These are phyloP conservation scores for Candoia aspera DNA, from an alignment of 2,113 vertebrate genomes.

Conservation along the genomic window DNA sequence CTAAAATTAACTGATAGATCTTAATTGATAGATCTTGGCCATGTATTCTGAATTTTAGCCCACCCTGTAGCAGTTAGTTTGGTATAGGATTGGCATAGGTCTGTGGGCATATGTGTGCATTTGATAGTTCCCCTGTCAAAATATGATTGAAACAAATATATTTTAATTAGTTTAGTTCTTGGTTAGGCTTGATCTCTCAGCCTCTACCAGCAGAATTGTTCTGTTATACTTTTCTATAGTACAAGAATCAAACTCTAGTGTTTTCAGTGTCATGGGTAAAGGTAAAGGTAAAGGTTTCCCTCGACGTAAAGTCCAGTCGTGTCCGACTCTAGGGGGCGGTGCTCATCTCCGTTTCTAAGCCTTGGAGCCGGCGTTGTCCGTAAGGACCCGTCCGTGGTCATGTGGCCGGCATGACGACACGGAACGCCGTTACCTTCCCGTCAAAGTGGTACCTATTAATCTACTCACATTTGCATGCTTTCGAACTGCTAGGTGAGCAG, in stretches of 20 bases:
- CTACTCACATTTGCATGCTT: too few species aligned
- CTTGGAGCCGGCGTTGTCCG: too few species aligned
- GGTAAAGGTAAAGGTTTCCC: too few species aligned
- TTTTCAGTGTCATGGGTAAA: too few species aligned
- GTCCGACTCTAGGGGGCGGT: too few species aligned
- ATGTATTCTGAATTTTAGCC: neutral
- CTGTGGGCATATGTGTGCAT: neutral
- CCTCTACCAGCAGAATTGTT: neutral
- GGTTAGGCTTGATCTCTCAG: neutral
- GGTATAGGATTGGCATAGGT: neutral
- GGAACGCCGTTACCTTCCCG: too few species aligned
- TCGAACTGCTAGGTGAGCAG: too few species aligned
- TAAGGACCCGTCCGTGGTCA: too few species aligned
- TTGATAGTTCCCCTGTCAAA: neutral
- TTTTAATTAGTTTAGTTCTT: neutral
- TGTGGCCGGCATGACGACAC: too few species aligned
- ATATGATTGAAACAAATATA: neutral
- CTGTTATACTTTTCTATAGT: neutral
- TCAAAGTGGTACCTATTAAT: too few species aligned
- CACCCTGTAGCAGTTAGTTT: neutral
- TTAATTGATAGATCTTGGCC: neutral
- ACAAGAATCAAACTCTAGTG: neutral
- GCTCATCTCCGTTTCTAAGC: too few species aligned
- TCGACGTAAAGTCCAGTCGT: too few species aligned
- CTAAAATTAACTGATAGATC: neutral